phyloP scores from a whole-genome alignment of 2,113 vertebrate genomes.

The Rallus limicola region DNA sequence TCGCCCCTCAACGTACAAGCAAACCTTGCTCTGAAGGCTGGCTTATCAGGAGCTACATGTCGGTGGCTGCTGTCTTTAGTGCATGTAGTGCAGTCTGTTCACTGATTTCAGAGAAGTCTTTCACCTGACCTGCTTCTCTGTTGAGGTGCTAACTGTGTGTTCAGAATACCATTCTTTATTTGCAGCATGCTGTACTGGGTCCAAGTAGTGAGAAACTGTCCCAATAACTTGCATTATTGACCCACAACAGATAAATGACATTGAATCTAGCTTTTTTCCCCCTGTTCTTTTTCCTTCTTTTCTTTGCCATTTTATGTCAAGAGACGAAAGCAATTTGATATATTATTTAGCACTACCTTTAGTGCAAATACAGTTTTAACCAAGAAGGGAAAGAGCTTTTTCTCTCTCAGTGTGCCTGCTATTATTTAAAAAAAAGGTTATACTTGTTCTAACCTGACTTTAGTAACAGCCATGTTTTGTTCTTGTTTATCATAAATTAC shows the following conservation, averaged over 20 bases:
- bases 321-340: background rate
- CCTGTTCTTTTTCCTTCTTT: background rate
- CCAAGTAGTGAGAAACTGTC: background rate
- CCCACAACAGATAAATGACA: background rate
- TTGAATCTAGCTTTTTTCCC: background rate
- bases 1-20: background rate
- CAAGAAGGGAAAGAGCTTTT: background rate
- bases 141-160: background rate
- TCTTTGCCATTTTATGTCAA: background rate
- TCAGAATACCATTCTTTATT: conserved; percentile 5
- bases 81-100: background rate
- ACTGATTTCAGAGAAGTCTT: background rate
- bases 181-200: background rate
- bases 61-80: background rate
- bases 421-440: background rate
- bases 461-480: background rate
- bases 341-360: background rate
- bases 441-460: background rate
- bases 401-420: background rate
- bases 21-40: background rate
- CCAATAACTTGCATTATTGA: background rate
- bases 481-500: background rate
- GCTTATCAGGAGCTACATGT: background rate
- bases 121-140: background rate
- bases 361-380: background rate